Evolutionary conservation across 2,888 invertebrate species (phyloP).

Genomic region (Laspeyria flexula): DNA sequence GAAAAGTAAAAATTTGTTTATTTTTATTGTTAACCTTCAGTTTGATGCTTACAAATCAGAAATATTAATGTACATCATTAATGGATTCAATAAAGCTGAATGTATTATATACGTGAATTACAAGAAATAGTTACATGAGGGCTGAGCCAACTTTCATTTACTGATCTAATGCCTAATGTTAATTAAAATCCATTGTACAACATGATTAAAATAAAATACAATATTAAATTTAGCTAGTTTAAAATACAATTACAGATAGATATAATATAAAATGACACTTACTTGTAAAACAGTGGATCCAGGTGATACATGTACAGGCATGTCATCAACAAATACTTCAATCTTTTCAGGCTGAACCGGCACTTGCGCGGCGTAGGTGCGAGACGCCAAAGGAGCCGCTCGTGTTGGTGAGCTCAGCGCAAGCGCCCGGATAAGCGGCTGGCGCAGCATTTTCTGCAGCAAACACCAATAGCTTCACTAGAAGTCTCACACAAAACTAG

Average conservation of each 20-base stretch:
- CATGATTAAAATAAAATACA: too few relatives aligned
- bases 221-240: too few relatives aligned
- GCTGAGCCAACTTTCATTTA: too few relatives aligned
- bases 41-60: too few relatives aligned
- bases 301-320: constrained; percentile 96
- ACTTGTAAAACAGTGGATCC: constrained; percentile 99
- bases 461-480: constrained; percentile 51
- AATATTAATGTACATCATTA: too few relatives aligned
- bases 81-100: too few relatives aligned
- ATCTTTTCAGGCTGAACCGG: constrained; percentile 90
- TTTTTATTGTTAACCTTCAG: too few relatives aligned
- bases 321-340: constrained; percentile 99
- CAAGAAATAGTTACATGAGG: too few relatives aligned
- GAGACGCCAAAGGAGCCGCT: constrained; percentile 71
- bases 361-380: constrained; percentile 79
- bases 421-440: constrained; percentile 90
- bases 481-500: constrained; percentile 25
- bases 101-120: too few relatives aligned
- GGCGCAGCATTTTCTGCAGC: constrained; percentile 90
- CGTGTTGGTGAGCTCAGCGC: constrained; percentile 76
- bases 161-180: too few relatives aligned
- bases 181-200: too few relatives aligned
- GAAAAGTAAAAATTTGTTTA: not conserved
- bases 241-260: not conserved
- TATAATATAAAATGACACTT: constrained; percentile 29